phyloP scores from a whole-genome alignment of 2,797 vertebrate species.

The Phrynocephalus forsythii region DNA sequence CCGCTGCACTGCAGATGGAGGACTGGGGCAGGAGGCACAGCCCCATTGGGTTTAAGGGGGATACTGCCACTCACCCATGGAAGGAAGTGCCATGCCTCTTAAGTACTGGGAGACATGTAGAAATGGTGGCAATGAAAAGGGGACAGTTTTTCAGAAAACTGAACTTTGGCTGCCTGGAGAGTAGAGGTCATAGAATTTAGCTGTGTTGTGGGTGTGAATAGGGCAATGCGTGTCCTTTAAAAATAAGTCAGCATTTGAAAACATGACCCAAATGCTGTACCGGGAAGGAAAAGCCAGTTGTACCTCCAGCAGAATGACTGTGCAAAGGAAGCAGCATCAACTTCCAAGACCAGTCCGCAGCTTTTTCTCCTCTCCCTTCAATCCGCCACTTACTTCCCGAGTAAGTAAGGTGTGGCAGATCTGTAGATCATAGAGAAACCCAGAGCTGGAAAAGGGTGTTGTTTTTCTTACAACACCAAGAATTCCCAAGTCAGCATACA shows the following conservation, averaged over 20 bases:
- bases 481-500: too few species aligned
- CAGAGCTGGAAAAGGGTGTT: too few species aligned
- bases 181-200: background rate
- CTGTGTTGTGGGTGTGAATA: too few species aligned
- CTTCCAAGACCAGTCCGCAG: background rate
- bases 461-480: too few species aligned
- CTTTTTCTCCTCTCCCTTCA: background rate
- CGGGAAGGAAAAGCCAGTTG: background rate
- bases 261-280: background rate
- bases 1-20: too few species aligned
- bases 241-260: background rate
- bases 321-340: background rate
- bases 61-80: too few species aligned
- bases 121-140: background rate
- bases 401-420: background rate
- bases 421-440: too few species aligned
- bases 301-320: background rate
- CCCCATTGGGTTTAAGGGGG: too few species aligned
- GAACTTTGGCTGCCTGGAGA: background rate
- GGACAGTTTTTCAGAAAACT: background rate
- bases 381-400: background rate
- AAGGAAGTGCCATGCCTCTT: too few species aligned
- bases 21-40: too few species aligned
- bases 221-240: too few species aligned
- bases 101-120: background rate